Base-by-base conservation (phyloP, 2,113 vertebrate genomes). In the Ptilonorhynchus violaceus region DNA sequence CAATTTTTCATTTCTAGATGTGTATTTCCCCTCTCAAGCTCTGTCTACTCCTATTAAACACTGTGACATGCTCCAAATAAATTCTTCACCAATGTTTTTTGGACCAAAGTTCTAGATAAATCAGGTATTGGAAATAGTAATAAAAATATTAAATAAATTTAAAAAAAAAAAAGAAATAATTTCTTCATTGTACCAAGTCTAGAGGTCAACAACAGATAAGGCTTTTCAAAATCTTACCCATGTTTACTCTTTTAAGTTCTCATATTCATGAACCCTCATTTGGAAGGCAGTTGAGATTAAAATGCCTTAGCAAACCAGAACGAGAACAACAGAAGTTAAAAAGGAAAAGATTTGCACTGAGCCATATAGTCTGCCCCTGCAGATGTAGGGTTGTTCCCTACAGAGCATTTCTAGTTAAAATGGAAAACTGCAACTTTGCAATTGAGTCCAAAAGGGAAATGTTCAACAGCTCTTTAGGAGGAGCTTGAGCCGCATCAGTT, bases 361-460 rank as follows among this genome's bases (percentile, higher is more conserved):
- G 63, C 30, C 59, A 69, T 42, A 49, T 0, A 55, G 33, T 42
- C 80, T 89, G 42, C 12, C 53, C 27, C 27, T 87, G 68, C 46
- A 94, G 72, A 85, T 73, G 37, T 7, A 73, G 31, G 63, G 58
- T 66, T 77, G 24, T 30, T 97, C 89, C 76, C 95, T 46, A 41
- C 33, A 80, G 87, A 89, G 59, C 20, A 35, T 44, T 94, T 91
- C 74, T 21, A 44, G 17, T 84, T 83, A 60, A 88, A 91, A 88
- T 59, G 49, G 74, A 91, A 95, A 95, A 86, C 23, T 92, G 41
- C 37, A 84, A 18, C 68, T 87, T 91, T 86, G 46, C 76, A 41
- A 8, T 8, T 33, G 31, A 86, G 35, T 68, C 75, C 87, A 84
- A 94, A 87, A 77, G 55, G 76, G 76, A 97, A 95, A 89, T 12